Evolutionary conservation across 2,113 vertebrate genomes (phyloP).

Genomic region (Crypturellus undulatus): DNA sequence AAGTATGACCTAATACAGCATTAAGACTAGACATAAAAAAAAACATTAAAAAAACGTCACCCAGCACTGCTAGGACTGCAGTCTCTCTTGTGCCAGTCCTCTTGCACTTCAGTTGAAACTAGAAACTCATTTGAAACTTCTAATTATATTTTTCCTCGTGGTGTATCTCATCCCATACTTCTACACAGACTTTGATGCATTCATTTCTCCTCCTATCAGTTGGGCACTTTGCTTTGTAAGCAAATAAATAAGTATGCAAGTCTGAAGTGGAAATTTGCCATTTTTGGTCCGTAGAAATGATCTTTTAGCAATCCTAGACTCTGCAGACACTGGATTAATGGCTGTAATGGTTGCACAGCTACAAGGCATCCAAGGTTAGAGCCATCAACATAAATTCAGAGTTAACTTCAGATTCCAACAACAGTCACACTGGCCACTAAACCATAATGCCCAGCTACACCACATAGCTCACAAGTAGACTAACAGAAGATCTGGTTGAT

Average conservation of each 20-base stretch:
- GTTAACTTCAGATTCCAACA: accelerated
- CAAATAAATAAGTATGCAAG: background rate
- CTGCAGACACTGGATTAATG: background rate
- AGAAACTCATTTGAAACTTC: background rate
- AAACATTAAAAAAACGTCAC: background rate
- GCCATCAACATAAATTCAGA: background rate
- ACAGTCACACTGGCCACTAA: background rate
- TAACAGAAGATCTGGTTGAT: background rate
- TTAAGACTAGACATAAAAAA: background rate
- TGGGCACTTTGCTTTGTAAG: background rate
- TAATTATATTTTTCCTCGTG: background rate
- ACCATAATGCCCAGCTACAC: background rate
- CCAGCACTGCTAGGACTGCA: background rate
- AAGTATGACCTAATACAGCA: background rate
- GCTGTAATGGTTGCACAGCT: background rate
- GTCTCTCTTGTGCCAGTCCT: background rate
- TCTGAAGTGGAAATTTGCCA: background rate
- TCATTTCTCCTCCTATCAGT: background rate
- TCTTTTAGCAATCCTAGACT: background rate
- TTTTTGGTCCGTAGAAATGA: background rate
- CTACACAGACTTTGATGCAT: background rate
- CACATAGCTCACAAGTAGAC: background rate
- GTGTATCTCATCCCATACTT: background rate
- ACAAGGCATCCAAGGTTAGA: background rate
- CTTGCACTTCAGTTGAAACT: background rate